phyloP scores from a whole-genome alignment of 2,797 vertebrate genomes.

The Silurus lanzhouensis region DNA sequence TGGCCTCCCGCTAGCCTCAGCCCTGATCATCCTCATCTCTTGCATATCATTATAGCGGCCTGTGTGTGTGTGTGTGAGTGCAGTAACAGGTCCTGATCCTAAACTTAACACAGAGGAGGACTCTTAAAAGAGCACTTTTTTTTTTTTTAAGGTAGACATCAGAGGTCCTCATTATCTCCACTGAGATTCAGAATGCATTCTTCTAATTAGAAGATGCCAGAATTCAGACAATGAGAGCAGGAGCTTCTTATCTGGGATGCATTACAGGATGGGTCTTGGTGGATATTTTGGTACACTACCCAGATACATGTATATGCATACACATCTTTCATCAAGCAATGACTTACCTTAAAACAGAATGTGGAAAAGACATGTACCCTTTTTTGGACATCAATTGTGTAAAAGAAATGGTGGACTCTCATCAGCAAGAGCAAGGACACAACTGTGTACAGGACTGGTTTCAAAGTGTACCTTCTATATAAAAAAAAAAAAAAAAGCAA shows the following conservation, averaged over 20 bases:
- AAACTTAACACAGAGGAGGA: conserved; percentile 45
- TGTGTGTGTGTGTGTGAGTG: conserved; percentile 45
- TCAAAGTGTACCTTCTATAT: conserved; percentile 25
- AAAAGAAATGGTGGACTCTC: conserved; percentile 31
- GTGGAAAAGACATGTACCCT: conserved; percentile 47
- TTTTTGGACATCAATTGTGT: conserved; percentile 7
- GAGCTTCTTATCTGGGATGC: conserved; percentile 29
- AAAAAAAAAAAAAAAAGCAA: conserved; percentile 1
- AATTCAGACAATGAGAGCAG: conserved; percentile 14
- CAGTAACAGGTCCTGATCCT: conserved; percentile 2
- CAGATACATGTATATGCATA: conserved; percentile 10
- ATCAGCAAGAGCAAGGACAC: conserved; percentile 24
- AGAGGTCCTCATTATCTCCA: conserved; percentile 41
- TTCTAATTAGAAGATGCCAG: conserved; percentile 34
- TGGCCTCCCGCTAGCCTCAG: conserved; percentile 79
- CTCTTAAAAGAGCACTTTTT: conserved; percentile 58
- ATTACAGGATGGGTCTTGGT: conserved; percentile 33
- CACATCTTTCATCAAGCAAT: conserved; percentile 41
- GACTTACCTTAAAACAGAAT: conserved; percentile 46
- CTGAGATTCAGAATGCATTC: conserved; percentile 37
- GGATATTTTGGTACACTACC: conserved; percentile 16
- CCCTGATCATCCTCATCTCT: conserved; percentile 85
- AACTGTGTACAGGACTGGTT: conserved; percentile 37
- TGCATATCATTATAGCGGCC: conserved; percentile 93
- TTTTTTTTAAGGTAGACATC: conserved; percentile 11